These are phyloP conservation scores for Hirundichthys speculiger DNA, from an alignment of 2,113 vertebrate species.

Conservation along the genomic window DNA sequence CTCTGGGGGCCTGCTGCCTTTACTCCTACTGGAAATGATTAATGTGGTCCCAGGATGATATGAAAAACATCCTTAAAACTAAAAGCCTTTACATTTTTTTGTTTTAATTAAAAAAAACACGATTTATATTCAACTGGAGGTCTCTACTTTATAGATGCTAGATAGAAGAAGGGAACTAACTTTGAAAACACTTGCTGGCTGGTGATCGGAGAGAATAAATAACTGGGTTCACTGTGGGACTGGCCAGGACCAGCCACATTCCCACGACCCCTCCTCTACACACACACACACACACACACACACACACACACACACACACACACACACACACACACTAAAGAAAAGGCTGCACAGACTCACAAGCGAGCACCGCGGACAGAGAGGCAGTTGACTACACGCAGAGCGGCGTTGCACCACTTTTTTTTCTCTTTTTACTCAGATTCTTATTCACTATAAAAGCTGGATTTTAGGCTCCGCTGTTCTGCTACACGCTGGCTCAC, in stretches of 20 bases:
- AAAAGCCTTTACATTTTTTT: no score
- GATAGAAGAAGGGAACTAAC: background rate
- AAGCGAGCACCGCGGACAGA: conserved; percentile 35
- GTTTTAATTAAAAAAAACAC: no score
- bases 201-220: conserved; percentile 71
- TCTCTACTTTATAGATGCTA: background rate
- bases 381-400: conserved; percentile 12
- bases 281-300: background rate
- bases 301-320: conserved; percentile 29
- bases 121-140: background rate
- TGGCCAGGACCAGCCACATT: conserved; percentile 69
- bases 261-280: conserved; percentile 79
- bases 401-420: conserved; percentile 69
- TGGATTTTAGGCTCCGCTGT: conserved; percentile 35
- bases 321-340: conserved; percentile 27
- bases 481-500: conserved; percentile 16
- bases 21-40: no score
- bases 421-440: conserved; percentile 36
- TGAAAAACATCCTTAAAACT: no score
- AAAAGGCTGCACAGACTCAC: conserved; percentile 55
- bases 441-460: conserved; percentile 33
- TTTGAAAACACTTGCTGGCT: conserved; percentile 1
- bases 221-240: conserved; percentile 73
- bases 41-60: no score
- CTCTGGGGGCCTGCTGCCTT: no score